phyloP scores from a whole-genome alignment of 1,140 invertebrate species.

The Drosophila rufa region DNA sequence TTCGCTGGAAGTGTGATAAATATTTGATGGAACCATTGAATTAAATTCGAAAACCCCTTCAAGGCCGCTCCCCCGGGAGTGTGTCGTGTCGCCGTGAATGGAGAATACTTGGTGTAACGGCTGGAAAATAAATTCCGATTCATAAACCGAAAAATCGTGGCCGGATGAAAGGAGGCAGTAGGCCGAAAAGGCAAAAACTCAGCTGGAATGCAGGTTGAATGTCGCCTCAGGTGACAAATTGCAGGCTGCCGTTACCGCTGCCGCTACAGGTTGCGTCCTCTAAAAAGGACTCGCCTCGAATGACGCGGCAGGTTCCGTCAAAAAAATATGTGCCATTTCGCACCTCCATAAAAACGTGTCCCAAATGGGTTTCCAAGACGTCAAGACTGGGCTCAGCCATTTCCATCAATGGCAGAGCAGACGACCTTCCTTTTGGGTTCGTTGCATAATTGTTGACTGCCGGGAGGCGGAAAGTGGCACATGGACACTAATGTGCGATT shows the following conservation, averaged over 20 bases:
- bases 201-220: slow-evolving; percentile 69
- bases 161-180: slow-evolving; percentile 41
- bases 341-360: slow-evolving; percentile 77
- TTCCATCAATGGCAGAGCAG: slow-evolving; percentile 27
- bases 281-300: slow-evolving; percentile 32
- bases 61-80: slow-evolving; percentile 47
- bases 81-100: slow-evolving; percentile 20
- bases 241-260: no score
- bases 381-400: slow-evolving; percentile 7
- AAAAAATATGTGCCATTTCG: slow-evolving; percentile 76
- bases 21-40: slow-evolving; percentile 51
- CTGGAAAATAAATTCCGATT: slow-evolving; percentile 27
- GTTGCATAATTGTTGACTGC: slow-evolving; percentile 64
- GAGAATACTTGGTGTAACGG: slow-evolving; percentile 56
- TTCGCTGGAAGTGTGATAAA: slow-evolving; percentile 73
- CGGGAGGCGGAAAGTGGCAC: slow-evolving; percentile 47
- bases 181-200: slow-evolving; percentile 57
- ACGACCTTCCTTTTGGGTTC: slow-evolving; percentile 55
- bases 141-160: slow-evolving; percentile 33
- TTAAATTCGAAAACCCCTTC: slow-evolving; percentile 26
- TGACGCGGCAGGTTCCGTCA: slow-evolving; percentile 76
- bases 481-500: slow-evolving; percentile 72
- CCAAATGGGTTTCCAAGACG: slow-evolving; percentile 44
- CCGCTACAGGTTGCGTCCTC: slow-evolving; percentile 50
- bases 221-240: slow-evolving; percentile 82